Evolutionary conservation across 2,797 vertebrate species (phyloP).

Genomic region (Anas georgica): DNA sequence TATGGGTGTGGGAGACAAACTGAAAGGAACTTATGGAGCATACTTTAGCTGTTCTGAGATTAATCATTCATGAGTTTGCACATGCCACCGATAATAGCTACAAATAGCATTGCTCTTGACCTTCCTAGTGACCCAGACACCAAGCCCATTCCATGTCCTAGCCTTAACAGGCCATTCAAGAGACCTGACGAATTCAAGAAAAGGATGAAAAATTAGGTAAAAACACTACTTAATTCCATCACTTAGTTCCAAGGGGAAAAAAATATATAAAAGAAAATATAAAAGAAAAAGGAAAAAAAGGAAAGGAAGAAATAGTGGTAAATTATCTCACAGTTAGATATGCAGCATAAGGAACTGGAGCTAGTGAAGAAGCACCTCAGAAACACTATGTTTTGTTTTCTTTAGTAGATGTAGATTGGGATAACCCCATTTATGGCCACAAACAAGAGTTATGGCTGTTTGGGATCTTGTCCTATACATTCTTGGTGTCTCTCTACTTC

Average conservation of each 20-base stretch:
- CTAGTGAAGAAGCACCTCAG: not conserved
- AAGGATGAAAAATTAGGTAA: not conserved
- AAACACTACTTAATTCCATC: not conserved
- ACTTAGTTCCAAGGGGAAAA: not conserved
- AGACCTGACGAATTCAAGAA: not conserved
- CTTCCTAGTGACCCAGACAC: not conserved
- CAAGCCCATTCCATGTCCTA: not conserved
- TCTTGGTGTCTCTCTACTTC: not conserved
- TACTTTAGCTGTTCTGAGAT: not conserved
- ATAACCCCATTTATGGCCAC: not conserved
- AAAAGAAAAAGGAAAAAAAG: not conserved
- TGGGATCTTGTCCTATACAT: not conserved
- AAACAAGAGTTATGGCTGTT: not conserved
- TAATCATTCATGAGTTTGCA: not conserved
- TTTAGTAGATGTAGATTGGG: not conserved
- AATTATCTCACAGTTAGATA: not conserved
- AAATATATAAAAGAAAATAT: not conserved
- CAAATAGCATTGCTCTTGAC: not conserved
- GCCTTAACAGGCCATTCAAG: not conserved
- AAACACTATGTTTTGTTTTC: not conserved
- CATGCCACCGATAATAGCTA: not conserved
- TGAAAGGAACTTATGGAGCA: not conserved
- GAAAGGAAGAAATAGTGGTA: not conserved
- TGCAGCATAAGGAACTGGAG: not conserved
- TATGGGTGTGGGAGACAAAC: not conserved